Evolutionary conservation across 1,140 invertebrate genomes (phyloP), one percentile per base, ranked within the genome.

Genomic region (Orius insidiosus): DNA sequence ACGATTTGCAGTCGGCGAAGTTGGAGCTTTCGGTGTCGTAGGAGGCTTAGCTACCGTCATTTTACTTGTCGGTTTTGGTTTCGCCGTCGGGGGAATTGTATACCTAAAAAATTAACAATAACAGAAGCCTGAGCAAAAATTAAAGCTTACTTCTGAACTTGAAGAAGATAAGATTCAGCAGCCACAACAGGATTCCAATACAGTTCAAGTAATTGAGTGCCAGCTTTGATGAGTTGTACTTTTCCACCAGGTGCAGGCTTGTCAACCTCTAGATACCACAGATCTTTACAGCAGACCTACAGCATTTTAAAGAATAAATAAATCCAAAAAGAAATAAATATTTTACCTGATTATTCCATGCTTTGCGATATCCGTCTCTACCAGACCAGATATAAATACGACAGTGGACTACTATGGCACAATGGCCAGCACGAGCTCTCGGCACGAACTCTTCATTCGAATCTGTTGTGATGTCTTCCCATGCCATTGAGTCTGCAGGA

Each of bases 321-420:
- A n/a, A n/a, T n/a, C n/a, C n/a, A n/a, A n/a, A n/a, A n/a, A n/a
- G n/a, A n/a, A n/a, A n/a, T n/a, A n/a, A n/a, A n/a, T n/a, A n/a
- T n/a, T n/a, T n/a, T 55, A 85, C 89, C 72, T 98, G 95, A 68
- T 97, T 98, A 68, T 98, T 98, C 93, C 93, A 97, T 43, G 94
- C 92, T 76, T 98, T 98, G 43, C 93, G 73, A 62, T 98, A 98
- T 2, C 95, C 95, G 68, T 99, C 96, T 50, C 96, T 64, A 3
- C 95, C 96, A 40, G 93, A 97, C 95, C 95, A 99, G 38, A 99
- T 86, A 59, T 96, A 98, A 0, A 99, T 66, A 44, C 95, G 71
- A 40, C 81, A 86, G 60, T 95, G 86, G 40, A 98, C 90, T 9
- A 87, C 84, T 36, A 96, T 93, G 35, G 93, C 81, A 66, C 92